Percentiles rank a stretch among this genome's conserved stretches.
Conservation (phyloP, 2,113 vertebrate genomes). For the Hylia prasina region DNA sequence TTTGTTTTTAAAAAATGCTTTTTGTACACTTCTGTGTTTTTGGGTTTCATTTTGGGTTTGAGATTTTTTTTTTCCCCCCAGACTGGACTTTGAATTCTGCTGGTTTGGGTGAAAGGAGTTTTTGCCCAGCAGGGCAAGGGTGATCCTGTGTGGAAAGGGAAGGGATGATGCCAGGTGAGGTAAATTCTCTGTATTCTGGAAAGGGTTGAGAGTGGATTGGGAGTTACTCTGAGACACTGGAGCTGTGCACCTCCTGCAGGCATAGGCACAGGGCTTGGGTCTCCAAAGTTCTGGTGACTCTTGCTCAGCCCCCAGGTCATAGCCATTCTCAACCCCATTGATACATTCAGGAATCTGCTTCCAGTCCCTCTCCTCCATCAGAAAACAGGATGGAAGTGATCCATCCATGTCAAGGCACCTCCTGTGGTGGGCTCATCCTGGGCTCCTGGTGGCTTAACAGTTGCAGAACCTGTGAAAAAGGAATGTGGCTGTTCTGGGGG, state of each 20-base stretch:
- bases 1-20: background rate
- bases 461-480: background rate
- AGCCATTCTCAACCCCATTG: background rate
- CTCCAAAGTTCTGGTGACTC: background rate
- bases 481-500: background rate
- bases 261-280: background rate
- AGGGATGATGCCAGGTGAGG: background rate
- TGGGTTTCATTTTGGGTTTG: background rate
- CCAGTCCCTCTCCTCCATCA: background rate
- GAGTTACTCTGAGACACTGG: background rate
- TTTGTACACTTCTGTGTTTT: background rate
- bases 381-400: background rate
- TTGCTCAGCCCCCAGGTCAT: rapidly evolving
- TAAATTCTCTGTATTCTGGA: background rate
- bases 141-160: background rate
- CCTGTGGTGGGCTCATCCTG: background rate
- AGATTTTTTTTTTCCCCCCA: background rate
- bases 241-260: background rate
- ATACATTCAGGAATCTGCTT: background rate
- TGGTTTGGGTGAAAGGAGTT: background rate
- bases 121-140: background rate
- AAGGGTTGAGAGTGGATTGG: background rate
- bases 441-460: background rate
- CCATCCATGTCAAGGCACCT: background rate
- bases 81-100: background rate